Conservation (phyloP, 2,888 invertebrate genomes). For the Rotaria sp. region DNA sequence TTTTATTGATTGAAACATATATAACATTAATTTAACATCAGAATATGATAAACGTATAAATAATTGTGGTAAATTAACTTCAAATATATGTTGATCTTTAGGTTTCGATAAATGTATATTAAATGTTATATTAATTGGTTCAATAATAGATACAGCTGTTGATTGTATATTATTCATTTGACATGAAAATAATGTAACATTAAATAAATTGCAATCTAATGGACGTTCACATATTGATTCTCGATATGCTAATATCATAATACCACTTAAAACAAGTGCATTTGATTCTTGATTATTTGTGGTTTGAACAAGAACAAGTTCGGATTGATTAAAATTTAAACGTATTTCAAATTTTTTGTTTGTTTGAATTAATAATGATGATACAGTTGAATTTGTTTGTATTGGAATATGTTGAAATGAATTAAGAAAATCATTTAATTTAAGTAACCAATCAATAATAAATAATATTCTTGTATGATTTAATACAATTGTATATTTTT, state of each 20-base stretch:
- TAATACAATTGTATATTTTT: constrained; percentile 76
- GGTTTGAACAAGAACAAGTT: constrained; percentile 85
- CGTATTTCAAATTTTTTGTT: constrained; percentile 69
- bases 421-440: constrained; percentile 69
- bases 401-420: constrained; percentile 19
- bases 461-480: constrained; percentile 91
- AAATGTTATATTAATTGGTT: constrained; percentile 70
- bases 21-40: constrained; percentile 80
- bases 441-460: constrained; percentile 85
- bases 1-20: constrained; percentile 36
- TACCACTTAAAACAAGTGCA: constrained; percentile 72
- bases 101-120: constrained; percentile 46
- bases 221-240: constrained; percentile 17
- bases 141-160: constrained; percentile 85
- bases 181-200: constrained; percentile 82
- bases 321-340: constrained; percentile 86
- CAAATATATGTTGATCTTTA: constrained; percentile 35
- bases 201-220: constrained; percentile 62
- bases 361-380: constrained; percentile 42
- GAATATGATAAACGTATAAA: constrained; percentile 72
- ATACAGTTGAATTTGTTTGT: background rate
- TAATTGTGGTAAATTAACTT: constrained; percentile 57
- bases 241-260: constrained; percentile 25
- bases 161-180: constrained; percentile 80
- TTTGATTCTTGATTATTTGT: constrained; percentile 78